Percentiles rank a stretch among this genome's conserved stretches.
Evolutionary conservation across 2,888 invertebrate species (phyloP).

Genomic region (Cyclophora punctaria): DNA sequence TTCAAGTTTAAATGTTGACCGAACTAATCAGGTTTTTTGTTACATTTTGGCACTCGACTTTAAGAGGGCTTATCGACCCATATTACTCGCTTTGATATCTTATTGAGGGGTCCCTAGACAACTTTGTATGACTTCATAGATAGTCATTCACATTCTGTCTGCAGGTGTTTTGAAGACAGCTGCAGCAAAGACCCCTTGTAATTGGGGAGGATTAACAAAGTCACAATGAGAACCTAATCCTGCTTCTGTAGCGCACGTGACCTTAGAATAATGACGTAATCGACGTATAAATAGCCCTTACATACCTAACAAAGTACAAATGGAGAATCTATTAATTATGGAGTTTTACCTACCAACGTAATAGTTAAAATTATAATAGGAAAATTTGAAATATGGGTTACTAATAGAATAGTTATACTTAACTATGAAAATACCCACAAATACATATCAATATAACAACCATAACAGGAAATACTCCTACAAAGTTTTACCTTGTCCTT

Average conservation of each 20-base stretch:
- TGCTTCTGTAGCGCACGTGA: constrained; percentile 1
- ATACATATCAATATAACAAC: background rate
- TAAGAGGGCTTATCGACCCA: background rate
- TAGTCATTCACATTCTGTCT: background rate
- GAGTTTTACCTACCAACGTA: no score
- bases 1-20: constrained; percentile 22
- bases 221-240: constrained; percentile 2
- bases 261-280: background rate
- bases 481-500: background rate
- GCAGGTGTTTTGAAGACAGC: constrained; percentile 17
- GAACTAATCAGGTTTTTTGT: constrained; percentile 16
- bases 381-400: no score
- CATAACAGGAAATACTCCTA: constrained; percentile 1
- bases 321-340: no score
- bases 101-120: background rate
- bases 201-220: constrained; percentile 6
- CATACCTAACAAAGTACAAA: no score
- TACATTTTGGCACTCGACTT: background rate
- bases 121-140: background rate
- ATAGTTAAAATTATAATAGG: no score
- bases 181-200: constrained; percentile 12
- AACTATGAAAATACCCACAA: no score
- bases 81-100: background rate
- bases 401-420: no score
- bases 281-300: no score